phyloP scores from a whole-genome alignment of 2,797 vertebrate genomes.

The Lacerta agilis region DNA sequence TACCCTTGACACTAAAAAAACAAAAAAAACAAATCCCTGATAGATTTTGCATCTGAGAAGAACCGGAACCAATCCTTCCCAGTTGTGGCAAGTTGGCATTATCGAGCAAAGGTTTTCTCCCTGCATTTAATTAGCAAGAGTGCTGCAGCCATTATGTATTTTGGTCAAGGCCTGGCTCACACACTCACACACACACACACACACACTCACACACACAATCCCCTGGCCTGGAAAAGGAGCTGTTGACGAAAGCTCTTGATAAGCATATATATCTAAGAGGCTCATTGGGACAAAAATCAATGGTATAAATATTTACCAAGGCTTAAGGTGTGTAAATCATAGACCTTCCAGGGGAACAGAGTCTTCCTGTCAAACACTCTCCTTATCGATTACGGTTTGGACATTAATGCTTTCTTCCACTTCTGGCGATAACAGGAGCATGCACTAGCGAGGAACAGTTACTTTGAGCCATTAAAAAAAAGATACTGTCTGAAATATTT shows the following conservation, averaged over 20 bases:
- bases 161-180: slow-evolving; percentile 35
- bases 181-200: too few species aligned
- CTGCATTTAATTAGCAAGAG: slow-evolving; percentile 42
- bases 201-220: background rate
- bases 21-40: background rate
- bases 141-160: slow-evolving; percentile 25
- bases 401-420: slow-evolving; percentile 45
- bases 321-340: slow-evolving; percentile 65
- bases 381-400: slow-evolving; percentile 52
- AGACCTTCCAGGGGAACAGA: slow-evolving; percentile 56
- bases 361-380: slow-evolving; percentile 52
- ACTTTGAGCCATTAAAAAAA: background rate
- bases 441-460: background rate
- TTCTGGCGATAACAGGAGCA: slow-evolving; percentile 1
- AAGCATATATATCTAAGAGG: slow-evolving; percentile 35
- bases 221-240: slow-evolving; percentile 6
- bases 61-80: background rate
- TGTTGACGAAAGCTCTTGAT: slow-evolving; percentile 42
- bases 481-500: background rate
- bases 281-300: slow-evolving; percentile 59
- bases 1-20: background rate
- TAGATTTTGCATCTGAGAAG: rapidly evolving
- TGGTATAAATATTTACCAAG: slow-evolving; percentile 73
- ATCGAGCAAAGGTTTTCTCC: background rate
- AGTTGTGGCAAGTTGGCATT: slow-evolving; percentile 38